Evolutionary conservation across 2,888 invertebrate genomes (phyloP).

Genomic region (Clanis bilineata): DNA sequence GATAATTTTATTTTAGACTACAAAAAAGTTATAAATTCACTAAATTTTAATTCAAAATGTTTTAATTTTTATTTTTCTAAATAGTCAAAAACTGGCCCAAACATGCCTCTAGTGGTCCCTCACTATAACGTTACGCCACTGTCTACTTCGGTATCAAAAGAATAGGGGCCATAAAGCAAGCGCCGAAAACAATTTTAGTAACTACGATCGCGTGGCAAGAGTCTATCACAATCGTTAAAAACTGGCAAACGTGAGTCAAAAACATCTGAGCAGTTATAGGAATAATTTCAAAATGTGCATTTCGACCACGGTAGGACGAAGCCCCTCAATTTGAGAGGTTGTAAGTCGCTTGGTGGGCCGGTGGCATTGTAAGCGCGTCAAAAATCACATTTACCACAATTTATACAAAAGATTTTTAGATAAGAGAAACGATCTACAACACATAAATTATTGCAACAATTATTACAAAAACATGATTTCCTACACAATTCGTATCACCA

Average conservation of each 20-base stretch:
- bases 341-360: too few relatives aligned
- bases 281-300: background rate
- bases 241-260: slow-evolving; percentile 43
- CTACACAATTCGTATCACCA: slow-evolving; percentile 8
- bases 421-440: slow-evolving; percentile 47
- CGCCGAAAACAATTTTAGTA: slow-evolving; percentile 50
- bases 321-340: background rate
- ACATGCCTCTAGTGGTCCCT: background rate
- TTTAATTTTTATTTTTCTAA: background rate
- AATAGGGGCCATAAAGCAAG: slow-evolving; percentile 52
- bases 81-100: background rate
- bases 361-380: slow-evolving; percentile 24
- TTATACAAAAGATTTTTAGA: slow-evolving; percentile 72
- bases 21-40: slow-evolving; percentile 42
- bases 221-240: slow-evolving; percentile 65
- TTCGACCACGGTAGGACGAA: background rate
- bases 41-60: slow-evolving; percentile 36
- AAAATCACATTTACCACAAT: slow-evolving; percentile 64
- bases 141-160: slow-evolving; percentile 25
- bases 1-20: background rate
- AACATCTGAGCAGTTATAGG: slow-evolving; percentile 6
- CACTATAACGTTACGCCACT: background rate
- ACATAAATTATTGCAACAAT: slow-evolving; percentile 47
- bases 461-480: slow-evolving; percentile 26
- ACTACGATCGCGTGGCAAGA: slow-evolving; percentile 68